Base-by-base conservation (phyloP, 2,113 vertebrate species). In the Festucalex cinctus region DNA sequence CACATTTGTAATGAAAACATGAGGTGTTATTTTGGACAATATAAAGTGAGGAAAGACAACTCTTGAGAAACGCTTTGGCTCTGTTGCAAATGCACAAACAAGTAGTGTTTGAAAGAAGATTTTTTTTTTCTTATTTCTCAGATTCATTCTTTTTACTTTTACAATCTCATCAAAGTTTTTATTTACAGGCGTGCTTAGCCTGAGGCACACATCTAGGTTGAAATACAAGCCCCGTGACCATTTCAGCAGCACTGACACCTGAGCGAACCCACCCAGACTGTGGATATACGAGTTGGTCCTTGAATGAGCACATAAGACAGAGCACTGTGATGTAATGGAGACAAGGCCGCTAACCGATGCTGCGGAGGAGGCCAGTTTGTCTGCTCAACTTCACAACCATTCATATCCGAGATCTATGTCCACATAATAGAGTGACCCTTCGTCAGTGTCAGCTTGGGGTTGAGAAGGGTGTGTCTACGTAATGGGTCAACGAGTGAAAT, bases 251-350 rank as follows among this genome's bases (percentile, higher is more conserved):
- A 62, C 76, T 81, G 88, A 89, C 86, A 88, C 83, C 73, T 69
- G 70, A 84, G 82, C 90, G 82, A 88, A 90, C 83, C 73, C 80
- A 80, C 81, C 28, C 78, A 67, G 66, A 68, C 68, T 32, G 49
- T 57, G 78, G 65, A 88, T 88, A 78, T 79, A 86, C 75, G 85
- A 84, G 41, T 64, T 49, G 73, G 87, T 79, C 86, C 85, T 90
- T 89, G 80, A 87, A 64, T 73, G 80, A 79, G 85, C 87, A 84
- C 83, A 73, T 71, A 68, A 84, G 86, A 85, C 67, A 46, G 66
- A 78, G 72, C 68, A 60, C 59, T 35, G 69, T 81, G 82, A 87
- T 86, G 83, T 74, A 81, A 83, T 75, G 63, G 82, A 88, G 80
- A 83, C 81, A 81, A 80, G 78, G 82, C 57, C 54, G 62, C 82